Percentiles rank a stretch among this genome's conserved stretches.
These are phyloP conservation scores for Lordiphosa collinella DNA, from an alignment of 1,140 invertebrate species.

Conservation along the genomic window DNA sequence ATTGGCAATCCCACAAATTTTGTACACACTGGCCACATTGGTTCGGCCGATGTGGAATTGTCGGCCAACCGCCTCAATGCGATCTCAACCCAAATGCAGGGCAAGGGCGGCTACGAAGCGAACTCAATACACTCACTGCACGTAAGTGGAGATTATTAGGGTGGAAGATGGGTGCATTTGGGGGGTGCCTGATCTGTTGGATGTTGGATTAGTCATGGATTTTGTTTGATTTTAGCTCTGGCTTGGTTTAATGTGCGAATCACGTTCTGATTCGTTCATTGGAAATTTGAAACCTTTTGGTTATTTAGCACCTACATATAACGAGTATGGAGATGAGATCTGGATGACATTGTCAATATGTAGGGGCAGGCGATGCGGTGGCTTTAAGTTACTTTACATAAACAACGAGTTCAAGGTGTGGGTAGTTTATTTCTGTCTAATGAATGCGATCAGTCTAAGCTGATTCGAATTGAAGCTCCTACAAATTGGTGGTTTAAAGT, in stretches of 20 bases:
- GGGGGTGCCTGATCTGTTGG: slow-evolving; percentile 11
- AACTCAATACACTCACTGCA: slow-evolving; percentile 82
- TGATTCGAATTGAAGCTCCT: too few species aligned
- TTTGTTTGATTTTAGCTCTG: neutral
- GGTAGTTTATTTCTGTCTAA: neutral
- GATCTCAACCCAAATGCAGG: slow-evolving; percentile 92
- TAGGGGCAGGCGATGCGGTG: too few species aligned
- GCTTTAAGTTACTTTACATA: too few species aligned
- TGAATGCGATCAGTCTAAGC: neutral
- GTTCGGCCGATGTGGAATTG: slow-evolving; percentile 91
- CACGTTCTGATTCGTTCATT: slow-evolving; percentile 39
- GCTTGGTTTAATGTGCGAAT: slow-evolving; percentile 30
- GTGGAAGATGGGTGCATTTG: neutral
- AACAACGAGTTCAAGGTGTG: slow-evolving; percentile 3
- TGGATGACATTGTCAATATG: neutral
- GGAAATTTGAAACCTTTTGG: slow-evolving; percentile 19
- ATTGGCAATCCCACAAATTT: slow-evolving; percentile 95
- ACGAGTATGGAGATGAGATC: neutral
- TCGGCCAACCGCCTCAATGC: slow-evolving; percentile 86
- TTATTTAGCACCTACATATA: slow-evolving; percentile 40
- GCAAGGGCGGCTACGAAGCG: slow-evolving; percentile 92
- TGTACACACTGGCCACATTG: slow-evolving; percentile 90
- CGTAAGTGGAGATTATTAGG: slow-evolving; percentile 65
- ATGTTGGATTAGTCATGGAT: slow-evolving; percentile 3
- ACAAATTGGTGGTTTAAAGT: too few species aligned